phyloP scores from a whole-genome alignment of 2,797 vertebrate species.

The Artibeus lituratus region DNA sequence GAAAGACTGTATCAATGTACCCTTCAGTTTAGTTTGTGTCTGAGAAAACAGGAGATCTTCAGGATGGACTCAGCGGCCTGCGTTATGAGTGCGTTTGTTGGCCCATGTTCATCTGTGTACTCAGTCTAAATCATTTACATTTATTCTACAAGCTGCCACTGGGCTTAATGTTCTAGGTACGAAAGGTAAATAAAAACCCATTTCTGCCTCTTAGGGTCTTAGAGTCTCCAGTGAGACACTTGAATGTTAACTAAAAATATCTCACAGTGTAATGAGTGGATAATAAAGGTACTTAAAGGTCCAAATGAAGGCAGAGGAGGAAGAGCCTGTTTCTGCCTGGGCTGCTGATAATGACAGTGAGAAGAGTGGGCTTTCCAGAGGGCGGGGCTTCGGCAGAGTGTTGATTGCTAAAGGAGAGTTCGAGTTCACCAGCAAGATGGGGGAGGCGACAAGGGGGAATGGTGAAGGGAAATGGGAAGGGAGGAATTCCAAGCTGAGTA shows the following conservation, averaged over 20 bases:
- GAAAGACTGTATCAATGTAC: neutral
- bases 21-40: neutral
- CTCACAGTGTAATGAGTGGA: neutral
- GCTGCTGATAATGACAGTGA: neutral
- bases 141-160: neutral
- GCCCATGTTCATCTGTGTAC: accelerated
- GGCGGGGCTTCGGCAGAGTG: neutral
- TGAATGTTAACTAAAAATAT: neutral
- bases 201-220: neutral
- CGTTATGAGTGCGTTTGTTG: neutral
- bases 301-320: neutral
- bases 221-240: neutral
- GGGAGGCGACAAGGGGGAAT: neutral
- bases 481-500: neutral
- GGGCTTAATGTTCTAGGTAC: neutral
- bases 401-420: neutral
- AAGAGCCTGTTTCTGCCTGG: neutral
- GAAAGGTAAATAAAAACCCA: neutral
- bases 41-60: neutral
- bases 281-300: neutral
- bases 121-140: neutral
- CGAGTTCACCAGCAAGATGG: neutral
- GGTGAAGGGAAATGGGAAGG: neutral
- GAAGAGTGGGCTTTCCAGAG: neutral
- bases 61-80: neutral